Evolutionary conservation across 2,113 vertebrate genomes (phyloP).

Genomic region (Bufo gargarizans): DNA sequence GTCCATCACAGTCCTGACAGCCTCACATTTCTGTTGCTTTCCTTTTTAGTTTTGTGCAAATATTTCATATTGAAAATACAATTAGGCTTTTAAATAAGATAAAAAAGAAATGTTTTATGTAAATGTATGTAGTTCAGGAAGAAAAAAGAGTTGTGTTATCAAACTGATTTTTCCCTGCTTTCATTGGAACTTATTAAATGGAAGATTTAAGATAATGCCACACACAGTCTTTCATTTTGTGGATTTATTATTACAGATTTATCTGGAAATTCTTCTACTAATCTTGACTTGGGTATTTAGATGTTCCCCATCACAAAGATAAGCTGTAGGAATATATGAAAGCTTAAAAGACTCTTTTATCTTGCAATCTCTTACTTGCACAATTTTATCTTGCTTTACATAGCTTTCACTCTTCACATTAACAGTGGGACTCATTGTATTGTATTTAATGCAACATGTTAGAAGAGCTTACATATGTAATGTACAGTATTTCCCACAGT

Average conservation of each 20-base stretch:
- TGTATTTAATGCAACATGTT: neutral
- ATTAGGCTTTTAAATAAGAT: neutral
- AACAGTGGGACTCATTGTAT: neutral
- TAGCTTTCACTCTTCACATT: neutral
- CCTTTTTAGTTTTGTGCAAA: neutral
- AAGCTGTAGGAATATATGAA: constrained; percentile 10
- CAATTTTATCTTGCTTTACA: constrained; percentile 1
- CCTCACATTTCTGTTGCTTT: neutral
- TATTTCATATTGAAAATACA: neutral
- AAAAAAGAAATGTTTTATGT: neutral
- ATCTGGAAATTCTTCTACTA: constrained; percentile 38
- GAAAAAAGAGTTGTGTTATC: neutral
- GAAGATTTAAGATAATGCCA: constrained; percentile 33
- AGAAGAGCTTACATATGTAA: neutral
- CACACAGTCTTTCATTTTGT: constrained; percentile 5
- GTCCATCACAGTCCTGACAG: neutral
- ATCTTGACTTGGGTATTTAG: constrained; percentile 41
- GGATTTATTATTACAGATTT: constrained; percentile 43
- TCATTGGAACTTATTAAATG: constrained; percentile 13
- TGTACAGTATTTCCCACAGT: neutral
- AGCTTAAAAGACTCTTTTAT: neutral
- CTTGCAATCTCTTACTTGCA: constrained; percentile 9
- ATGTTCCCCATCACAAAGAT: constrained; percentile 19
- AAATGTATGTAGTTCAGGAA: constrained; percentile 13
- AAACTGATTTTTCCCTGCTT: neutral